phyloP scores from a whole-genome alignment of 2,797 vertebrate genomes.

The Rhabdomys pumilio region DNA sequence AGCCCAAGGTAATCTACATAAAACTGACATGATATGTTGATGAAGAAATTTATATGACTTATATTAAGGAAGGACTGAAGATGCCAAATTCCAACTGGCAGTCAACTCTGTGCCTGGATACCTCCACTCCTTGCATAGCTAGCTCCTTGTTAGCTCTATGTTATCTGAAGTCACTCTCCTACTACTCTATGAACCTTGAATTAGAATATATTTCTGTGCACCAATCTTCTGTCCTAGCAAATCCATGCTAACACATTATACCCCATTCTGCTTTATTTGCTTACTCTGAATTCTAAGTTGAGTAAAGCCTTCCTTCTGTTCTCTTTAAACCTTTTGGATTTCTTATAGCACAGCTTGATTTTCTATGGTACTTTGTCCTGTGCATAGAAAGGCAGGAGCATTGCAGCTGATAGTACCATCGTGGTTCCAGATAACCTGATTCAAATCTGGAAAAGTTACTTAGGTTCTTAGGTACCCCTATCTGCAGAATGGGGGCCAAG shows the following conservation, averaged over 20 bases:
- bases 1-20: background rate
- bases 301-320: background rate
- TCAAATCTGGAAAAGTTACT: background rate
- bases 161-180: background rate
- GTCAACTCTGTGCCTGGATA: background rate
- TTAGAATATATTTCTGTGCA: background rate
- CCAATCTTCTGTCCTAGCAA: background rate
- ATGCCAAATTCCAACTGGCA: background rate
- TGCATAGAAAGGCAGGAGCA: background rate
- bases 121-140: background rate
- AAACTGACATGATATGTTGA: background rate
- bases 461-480: background rate
- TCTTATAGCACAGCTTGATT: background rate
- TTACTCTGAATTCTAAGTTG: background rate
- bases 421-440: background rate
- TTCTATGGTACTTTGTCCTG: background rate
- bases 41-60: background rate
- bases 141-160: accelerated
- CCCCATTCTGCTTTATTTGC: background rate
- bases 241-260: background rate
- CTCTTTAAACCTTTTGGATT: background rate
- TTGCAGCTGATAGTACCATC: background rate
- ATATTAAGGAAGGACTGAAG: background rate
- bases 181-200: background rate
- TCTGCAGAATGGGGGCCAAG: background rate